Evolutionary conservation across 2,113 vertebrate genomes (phyloP).

Genomic region (Alces alces): DNA sequence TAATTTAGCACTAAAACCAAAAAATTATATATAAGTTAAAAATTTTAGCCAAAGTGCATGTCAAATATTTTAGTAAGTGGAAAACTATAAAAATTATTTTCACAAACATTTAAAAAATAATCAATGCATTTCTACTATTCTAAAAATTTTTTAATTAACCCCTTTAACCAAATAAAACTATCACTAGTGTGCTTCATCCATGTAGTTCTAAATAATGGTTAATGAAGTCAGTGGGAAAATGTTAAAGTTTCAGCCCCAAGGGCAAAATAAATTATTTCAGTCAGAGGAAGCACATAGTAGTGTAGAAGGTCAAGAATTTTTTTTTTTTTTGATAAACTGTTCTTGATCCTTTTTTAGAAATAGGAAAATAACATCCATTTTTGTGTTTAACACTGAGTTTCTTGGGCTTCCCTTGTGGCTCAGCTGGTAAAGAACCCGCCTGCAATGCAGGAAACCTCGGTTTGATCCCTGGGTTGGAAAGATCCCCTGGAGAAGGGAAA

Average conservation of each 20-base stretch:
- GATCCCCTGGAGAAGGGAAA: neutral
- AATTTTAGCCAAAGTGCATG: neutral
- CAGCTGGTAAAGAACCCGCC: neutral
- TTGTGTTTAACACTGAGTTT: neutral
- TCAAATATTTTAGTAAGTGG: neutral
- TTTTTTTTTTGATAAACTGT: neutral
- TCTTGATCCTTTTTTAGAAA: neutral
- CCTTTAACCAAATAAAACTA: neutral
- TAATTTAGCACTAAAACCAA: neutral
- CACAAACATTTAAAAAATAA: neutral
- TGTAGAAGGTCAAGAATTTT: neutral
- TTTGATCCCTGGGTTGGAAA: neutral
- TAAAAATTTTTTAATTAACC: neutral
- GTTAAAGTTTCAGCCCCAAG: neutral
- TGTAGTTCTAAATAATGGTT: neutral
- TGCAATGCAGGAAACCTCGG: fast-evolving
- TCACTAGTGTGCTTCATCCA: neutral
- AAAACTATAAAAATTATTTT: neutral
- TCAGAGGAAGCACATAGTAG: neutral
- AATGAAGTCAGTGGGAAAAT: neutral
- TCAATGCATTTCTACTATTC: neutral
- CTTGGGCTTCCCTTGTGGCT: neutral
- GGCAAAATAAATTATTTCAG: slow-evolving; percentile 21
- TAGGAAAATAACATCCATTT: neutral
- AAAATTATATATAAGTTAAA: neutral